Base-by-base conservation (phyloP, 2,113 vertebrate species). In the Lepus americanus region DNA sequence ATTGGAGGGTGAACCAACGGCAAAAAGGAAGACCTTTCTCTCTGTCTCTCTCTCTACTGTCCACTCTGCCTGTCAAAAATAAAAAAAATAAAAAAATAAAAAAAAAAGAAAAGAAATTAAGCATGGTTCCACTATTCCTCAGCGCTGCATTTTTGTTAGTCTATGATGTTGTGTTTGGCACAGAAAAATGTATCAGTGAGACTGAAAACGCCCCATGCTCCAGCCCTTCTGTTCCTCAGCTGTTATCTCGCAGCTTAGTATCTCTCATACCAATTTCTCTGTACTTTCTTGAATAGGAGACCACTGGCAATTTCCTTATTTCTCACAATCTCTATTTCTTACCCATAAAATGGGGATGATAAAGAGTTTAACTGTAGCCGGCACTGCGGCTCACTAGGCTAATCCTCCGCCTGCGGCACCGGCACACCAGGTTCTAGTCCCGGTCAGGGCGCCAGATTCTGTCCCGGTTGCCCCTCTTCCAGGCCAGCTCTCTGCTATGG, bases 121-220 rank as follows among this genome's bases (percentile, higher is more conserved):
- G 55, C 55, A 59, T 59, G 55, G 55, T 16, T 2, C 55, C 55
- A 5, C 17, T 59, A 16, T 59, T 70, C 39, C 36, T 67, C 39
- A n/a, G 31, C 2, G 1, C 8, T 22, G 9, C 64, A 55, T 55
- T 59, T 92, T 90, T 93, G 51, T 36, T 89, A 36, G 6, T 85
- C 70, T 73, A 4, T 69, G 66, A 39, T 70, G n/a, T 72, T 53
- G 17, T 76, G 53, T 72, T 80, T 61, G 19, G 14, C 44, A 19
- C 49, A 89, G 39, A 87, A 55, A 82, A 77, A 79, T 49, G 27
- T 20, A 59, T 61, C 33, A 20, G 1, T 80, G n/a, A 74, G 17
- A 86, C 0, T 6, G 31, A 64, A 87, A 53, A 17, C 9, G 5
- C 3, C 10, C 53, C 3, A 11, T 3, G 6, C 3, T 73, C 63